phyloP scores from a whole-genome alignment of 2,888 invertebrate genomes.

The Callinectes sapidus region DNA sequence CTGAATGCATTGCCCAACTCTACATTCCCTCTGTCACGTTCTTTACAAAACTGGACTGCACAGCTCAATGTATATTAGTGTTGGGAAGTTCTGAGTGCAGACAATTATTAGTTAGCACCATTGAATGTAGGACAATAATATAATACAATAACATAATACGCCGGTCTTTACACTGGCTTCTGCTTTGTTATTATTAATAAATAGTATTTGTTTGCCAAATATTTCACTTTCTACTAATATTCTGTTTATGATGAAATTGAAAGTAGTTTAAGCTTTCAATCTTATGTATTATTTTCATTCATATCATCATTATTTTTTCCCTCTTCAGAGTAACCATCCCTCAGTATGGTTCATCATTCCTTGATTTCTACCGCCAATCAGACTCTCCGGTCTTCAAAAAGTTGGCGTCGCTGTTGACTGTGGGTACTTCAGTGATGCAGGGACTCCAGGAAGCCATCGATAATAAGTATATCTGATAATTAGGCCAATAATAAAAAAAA shows the following conservation, averaged over 20 bases:
- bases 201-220: too few relatives aligned
- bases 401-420: slow-evolving; percentile 38
- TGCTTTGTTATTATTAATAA: too few relatives aligned
- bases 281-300: not conserved
- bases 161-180: too few relatives aligned
- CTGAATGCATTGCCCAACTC: too few relatives aligned
- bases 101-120: too few relatives aligned
- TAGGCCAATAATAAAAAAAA: not conserved
- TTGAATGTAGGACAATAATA: too few relatives aligned
- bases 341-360: slow-evolving; percentile 38
- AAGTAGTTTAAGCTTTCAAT: not conserved
- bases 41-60: too few relatives aligned
- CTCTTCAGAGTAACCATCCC: slow-evolving; percentile 42
- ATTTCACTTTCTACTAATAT: too few relatives aligned
- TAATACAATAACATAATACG: too few relatives aligned
- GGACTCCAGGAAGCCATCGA: slow-evolving; percentile 34
- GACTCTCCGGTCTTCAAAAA: slow-evolving; percentile 31
- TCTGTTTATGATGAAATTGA: not conserved
- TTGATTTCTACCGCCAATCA: slow-evolving; percentile 49
- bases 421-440: slow-evolving; percentile 34
- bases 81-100: too few relatives aligned
- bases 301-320: not conserved
- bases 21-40: too few relatives aligned
- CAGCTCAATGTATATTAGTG: too few relatives aligned
- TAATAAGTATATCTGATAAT: slow-evolving; percentile 18